Conservation (phyloP, 1,140 invertebrate species). For the Drosophila pruinosa region DNA sequence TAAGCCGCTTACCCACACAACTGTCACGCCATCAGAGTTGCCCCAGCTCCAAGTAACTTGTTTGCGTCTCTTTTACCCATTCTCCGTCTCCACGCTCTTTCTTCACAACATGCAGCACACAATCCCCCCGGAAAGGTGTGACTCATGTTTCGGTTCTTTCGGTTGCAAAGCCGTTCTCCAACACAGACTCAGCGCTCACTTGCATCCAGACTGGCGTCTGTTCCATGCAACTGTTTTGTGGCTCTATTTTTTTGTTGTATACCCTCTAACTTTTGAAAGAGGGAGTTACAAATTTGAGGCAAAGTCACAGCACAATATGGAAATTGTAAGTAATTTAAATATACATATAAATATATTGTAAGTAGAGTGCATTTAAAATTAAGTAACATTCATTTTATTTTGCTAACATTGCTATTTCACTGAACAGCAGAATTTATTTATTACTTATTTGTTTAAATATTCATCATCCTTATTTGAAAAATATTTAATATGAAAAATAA, state of each 20-base stretch:
- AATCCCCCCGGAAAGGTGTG: conserved; percentile 54
- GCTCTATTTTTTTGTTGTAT: conserved; percentile 8
- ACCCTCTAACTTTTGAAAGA: neutral
- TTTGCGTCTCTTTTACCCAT: conserved; percentile 65
- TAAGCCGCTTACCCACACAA: conserved; percentile 77
- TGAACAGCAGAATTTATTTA: no score
- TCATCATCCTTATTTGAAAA: no score
- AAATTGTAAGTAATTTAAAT: no score
- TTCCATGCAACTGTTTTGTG: conserved; percentile 34
- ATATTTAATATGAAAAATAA: no score
- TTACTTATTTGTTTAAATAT: no score
- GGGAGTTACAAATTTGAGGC: neutral
- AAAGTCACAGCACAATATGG: neutral
- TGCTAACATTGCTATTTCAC: no score
- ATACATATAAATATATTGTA: no score
- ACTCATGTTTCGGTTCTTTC: conserved; percentile 47
- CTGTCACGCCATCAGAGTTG: conserved; percentile 60
- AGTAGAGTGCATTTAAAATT: no score
- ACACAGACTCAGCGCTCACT: conserved; percentile 44
- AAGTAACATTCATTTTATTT: no score
- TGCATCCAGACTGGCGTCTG: conserved; percentile 39
- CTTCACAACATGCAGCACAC: conserved; percentile 35
- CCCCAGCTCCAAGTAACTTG: conserved; percentile 59
- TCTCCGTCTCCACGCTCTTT: conserved; percentile 61
- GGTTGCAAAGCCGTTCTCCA: conserved; percentile 46